phyloP scores from a whole-genome alignment of 2,888 invertebrate species.

The Dioctria linearis region DNA sequence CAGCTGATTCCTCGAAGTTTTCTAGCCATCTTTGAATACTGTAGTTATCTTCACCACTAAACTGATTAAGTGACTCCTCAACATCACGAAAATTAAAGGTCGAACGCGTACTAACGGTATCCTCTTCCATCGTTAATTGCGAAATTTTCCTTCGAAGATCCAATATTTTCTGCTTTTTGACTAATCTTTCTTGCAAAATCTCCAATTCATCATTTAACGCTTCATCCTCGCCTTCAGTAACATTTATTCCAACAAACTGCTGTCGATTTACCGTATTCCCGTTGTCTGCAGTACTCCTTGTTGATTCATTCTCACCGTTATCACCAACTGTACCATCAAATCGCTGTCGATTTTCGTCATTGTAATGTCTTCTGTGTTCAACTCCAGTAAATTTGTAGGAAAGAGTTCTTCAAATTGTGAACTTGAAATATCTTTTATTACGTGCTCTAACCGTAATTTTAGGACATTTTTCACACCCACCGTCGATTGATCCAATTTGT shows the following conservation, averaged over 20 bases:
- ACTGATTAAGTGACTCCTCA: constrained; percentile 20
- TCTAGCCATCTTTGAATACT: constrained; percentile 22
- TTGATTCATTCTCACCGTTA: too few relatives aligned
- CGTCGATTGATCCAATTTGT: background rate
- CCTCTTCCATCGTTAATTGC: background rate
- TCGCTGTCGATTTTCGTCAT: too few relatives aligned
- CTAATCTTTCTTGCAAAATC: background rate
- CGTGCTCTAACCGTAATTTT: background rate
- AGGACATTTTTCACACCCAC: background rate
- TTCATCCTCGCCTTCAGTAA: background rate
- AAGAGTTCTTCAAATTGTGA: background rate
- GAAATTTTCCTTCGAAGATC: background rate
- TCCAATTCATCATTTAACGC: background rate
- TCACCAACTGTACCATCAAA: too few relatives aligned
- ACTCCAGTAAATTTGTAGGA: background rate
- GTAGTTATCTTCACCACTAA: constrained; percentile 36
- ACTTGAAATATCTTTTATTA: background rate
- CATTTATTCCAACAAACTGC: too few relatives aligned
- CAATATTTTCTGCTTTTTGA: background rate
- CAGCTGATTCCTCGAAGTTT: constrained; percentile 30
- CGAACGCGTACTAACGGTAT: background rate
- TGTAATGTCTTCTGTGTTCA: too few relatives aligned
- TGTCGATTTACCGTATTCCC: too few relatives aligned
- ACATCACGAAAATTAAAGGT: constrained; percentile 18
- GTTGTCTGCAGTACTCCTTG: too few relatives aligned